phyloP scores from a whole-genome alignment of 1,140 invertebrate species.

The Dolichoris vasculosae region DNA sequence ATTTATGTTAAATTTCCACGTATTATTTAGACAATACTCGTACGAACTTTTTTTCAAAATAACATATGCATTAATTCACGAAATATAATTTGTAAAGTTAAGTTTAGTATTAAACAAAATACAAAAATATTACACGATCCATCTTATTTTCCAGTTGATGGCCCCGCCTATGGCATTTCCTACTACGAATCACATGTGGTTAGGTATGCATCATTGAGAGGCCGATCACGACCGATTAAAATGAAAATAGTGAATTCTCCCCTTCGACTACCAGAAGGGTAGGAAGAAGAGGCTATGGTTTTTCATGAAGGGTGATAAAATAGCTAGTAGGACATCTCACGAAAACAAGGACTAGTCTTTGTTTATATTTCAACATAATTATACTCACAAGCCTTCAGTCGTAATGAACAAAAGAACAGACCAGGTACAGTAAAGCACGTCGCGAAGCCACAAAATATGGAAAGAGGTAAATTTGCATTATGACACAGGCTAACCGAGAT shows the following conservation, averaged over 20 bases:
- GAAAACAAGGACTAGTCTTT: conserved; percentile 52
- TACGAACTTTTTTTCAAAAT: too few species aligned
- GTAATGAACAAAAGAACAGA: conserved; percentile 53
- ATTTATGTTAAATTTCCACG: too few species aligned
- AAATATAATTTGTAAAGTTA: not conserved
- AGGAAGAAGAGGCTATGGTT: conserved; percentile 31
- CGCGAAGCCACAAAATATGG: not conserved
- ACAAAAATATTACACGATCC: conserved; percentile 53
- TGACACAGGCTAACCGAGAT: not conserved
- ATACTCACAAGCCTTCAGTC: conserved; percentile 51
- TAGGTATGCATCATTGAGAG: conserved; percentile 25
- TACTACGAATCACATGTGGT: conserved; percentile 32
- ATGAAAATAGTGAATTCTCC: conserved; percentile 31
- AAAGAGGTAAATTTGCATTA: not conserved
- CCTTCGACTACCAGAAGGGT: conserved; percentile 26
- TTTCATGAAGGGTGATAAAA: not conserved
- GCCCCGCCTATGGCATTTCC: conserved; percentile 42
- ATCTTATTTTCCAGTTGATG: conserved; percentile 46
- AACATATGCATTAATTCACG: too few species aligned
- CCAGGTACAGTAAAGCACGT: conserved; percentile 6
- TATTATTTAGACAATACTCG: too few species aligned
- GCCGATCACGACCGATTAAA: conserved; percentile 33
- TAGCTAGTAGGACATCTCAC: not conserved
- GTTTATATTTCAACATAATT: conserved; percentile 64
- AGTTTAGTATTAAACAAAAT: conserved; percentile 25